A percentile compares a stretch with the other conserved stretches of the same genome.
phyloP scores from a whole-genome alignment of 2,113 vertebrate genomes.

The Myotis davidii region DNA sequence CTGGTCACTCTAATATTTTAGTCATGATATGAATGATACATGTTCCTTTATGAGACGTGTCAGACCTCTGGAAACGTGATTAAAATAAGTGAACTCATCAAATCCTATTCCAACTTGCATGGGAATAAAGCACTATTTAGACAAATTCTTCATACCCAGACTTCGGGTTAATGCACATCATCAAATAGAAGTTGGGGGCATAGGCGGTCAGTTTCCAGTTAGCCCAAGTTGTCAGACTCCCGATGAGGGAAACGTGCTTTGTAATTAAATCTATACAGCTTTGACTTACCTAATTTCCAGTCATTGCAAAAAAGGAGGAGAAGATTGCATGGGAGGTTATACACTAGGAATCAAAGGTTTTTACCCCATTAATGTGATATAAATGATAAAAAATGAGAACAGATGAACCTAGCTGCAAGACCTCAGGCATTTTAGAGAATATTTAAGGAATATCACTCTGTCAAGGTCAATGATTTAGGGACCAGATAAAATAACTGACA shows the following conservation, averaged over 20 bases:
- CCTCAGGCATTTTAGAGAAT: background rate
- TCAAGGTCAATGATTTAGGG: background rate
- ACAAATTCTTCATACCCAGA: background rate
- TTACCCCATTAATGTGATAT: background rate
- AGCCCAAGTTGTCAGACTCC: background rate
- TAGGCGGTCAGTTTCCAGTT: background rate
- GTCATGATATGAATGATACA: background rate
- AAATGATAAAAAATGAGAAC: background rate
- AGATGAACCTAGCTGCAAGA: background rate
- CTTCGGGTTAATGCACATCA: background rate
- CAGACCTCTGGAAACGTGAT: background rate
- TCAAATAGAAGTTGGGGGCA: background rate
- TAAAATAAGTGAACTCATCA: slow-evolving; percentile 32
- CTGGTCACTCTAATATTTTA: background rate
- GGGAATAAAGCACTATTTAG: background rate
- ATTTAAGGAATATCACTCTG: background rate
- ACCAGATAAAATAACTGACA: background rate
- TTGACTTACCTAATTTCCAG: background rate
- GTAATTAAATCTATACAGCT: slow-evolving; percentile 1
- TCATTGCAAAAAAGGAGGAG: background rate
- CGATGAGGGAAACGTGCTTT: background rate
- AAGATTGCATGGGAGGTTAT: background rate
- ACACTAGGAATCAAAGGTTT: background rate
- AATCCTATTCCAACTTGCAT: background rate
- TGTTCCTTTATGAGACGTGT: background rate